These are phyloP conservation scores for Ctenosaura bakeri DNA, from an alignment of 2,797 vertebrate species.

Conservation along the genomic window DNA sequence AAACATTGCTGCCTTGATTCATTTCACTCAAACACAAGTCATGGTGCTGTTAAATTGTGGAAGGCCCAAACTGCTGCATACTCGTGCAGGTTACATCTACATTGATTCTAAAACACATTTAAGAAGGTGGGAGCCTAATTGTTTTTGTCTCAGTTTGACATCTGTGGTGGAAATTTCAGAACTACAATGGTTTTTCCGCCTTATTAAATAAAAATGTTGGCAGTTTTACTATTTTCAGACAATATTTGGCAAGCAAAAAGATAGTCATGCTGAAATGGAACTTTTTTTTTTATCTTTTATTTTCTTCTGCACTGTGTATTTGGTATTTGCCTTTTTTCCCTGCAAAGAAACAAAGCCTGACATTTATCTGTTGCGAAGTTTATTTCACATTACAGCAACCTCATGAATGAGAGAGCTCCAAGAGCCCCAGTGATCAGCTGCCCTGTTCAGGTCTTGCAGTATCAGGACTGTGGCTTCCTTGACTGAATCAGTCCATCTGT, in stretches of 20 bases:
- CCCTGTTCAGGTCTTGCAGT: too few species aligned
- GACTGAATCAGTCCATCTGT: too few species aligned
- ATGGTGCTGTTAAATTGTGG: background rate
- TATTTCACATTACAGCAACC: too few species aligned
- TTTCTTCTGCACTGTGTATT: background rate
- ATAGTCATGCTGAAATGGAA: slow-evolving; percentile 27
- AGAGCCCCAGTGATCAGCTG: too few species aligned
- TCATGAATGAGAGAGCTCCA: too few species aligned
- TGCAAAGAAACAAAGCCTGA: background rate
- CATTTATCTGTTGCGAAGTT: background rate
- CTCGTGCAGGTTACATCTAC: background rate
- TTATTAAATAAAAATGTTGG: slow-evolving; percentile 61
- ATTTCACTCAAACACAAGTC: background rate
- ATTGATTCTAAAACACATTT: background rate
- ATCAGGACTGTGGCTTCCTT: too few species aligned
- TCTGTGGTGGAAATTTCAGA: slow-evolving; percentile 57
- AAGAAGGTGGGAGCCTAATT: slow-evolving; percentile 52
- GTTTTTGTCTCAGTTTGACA: slow-evolving; percentile 60
- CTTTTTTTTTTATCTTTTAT: background rate
- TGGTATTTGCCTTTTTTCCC: background rate
- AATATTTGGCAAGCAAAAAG: slow-evolving; percentile 53
- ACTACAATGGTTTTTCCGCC: slow-evolving; percentile 53
- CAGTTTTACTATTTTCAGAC: slow-evolving; percentile 61
- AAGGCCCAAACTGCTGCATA: background rate
- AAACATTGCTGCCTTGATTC: background rate